Evolutionary conservation across 2,888 invertebrate species (phyloP).

Genomic region (Masnerella sp.): DNA sequence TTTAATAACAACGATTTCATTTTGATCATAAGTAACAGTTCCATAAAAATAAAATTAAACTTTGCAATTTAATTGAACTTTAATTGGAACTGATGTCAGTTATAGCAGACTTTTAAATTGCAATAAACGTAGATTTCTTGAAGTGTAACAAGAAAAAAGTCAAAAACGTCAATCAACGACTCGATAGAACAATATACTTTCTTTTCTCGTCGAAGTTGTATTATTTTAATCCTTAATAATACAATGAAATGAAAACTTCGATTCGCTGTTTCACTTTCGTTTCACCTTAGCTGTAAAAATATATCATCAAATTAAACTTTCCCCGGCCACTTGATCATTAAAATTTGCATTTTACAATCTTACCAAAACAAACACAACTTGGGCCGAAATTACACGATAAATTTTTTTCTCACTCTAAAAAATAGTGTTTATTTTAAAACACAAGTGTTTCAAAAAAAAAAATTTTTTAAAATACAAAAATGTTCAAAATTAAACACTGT

Average conservation of each 20-base stretch:
- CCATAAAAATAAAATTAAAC: too few relatives aligned
- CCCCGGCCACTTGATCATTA: constrained; percentile 7
- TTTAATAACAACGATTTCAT: too few relatives aligned
- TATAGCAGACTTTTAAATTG: background rate
- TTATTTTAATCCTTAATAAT: constrained; percentile 18
- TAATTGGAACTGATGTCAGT: too few relatives aligned
- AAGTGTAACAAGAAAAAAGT: constrained; percentile 10
- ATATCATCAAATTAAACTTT: constrained; percentile 26
- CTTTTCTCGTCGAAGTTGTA: constrained; percentile 19
- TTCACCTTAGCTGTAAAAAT: constrained; percentile 18
- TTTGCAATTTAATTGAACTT: too few relatives aligned
- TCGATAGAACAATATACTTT: constrained; percentile 11
- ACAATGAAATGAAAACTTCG: constrained; percentile 21
- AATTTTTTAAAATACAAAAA: too few relatives aligned
- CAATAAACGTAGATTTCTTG: background rate
- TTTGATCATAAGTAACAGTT: too few relatives aligned
- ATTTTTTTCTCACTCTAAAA: background rate
- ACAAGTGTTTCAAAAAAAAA: too few relatives aligned
- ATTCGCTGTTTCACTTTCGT: constrained; percentile 25
- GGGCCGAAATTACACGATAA: background rate
- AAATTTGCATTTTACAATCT: constrained; percentile 8
- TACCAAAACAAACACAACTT: background rate
- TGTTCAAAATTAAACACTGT: too few relatives aligned
- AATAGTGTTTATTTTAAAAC: too few relatives aligned
- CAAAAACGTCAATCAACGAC: constrained; percentile 12